Evolutionary conservation across 2,888 invertebrate species (phyloP).

Genomic region (Sepioteuthis lessoniana): DNA sequence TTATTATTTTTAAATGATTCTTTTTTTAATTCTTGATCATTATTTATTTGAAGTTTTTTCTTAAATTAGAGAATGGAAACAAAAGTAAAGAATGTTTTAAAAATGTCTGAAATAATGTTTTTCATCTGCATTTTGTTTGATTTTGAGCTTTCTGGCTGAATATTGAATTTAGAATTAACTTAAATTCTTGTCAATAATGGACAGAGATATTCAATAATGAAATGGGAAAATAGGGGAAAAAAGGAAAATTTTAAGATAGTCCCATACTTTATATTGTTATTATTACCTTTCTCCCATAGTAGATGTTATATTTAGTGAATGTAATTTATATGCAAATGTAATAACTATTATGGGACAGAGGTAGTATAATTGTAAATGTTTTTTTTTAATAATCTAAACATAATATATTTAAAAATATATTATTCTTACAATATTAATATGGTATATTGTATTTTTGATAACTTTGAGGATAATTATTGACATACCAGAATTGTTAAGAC

Average conservation of each 20-base stretch:
- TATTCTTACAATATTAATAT: neutral
- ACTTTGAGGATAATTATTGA: no score
- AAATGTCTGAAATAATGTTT: neutral
- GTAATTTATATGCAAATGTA: no score
- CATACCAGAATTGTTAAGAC: no score
- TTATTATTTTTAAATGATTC: neutral
- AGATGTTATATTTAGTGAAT: no score
- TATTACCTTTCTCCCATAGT: neutral
- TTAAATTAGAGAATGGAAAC: neutral
- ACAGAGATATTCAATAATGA: neutral
- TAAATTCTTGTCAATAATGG: neutral
- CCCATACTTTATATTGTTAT: neutral
- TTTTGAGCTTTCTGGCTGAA: neutral
- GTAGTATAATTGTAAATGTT: no score
- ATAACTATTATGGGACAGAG: no score
- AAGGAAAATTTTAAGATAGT: neutral
- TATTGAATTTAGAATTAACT: neutral
- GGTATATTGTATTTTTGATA: no score
- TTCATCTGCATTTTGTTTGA: neutral
- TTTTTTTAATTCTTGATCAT: neutral
- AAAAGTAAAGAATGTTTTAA: neutral
- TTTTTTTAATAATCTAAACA: neutral
- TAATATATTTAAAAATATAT: neutral
- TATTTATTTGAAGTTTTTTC: neutral
- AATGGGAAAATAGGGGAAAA: neutral